Evolutionary conservation across 2,888 invertebrate genomes (phyloP).

Genomic region (Helleia helle): DNA sequence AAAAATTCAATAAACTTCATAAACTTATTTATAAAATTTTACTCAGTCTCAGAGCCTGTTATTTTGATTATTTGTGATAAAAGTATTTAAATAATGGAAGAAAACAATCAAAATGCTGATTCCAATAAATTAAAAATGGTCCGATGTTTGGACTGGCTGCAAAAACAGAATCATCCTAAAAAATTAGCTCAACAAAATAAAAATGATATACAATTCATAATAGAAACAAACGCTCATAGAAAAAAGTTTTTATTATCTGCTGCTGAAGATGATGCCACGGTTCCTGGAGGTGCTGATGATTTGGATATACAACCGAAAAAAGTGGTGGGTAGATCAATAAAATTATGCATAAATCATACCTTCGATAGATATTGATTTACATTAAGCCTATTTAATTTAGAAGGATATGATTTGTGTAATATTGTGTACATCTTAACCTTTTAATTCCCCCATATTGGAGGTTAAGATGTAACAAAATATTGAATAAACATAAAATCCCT

Average conservation of each 20-base stretch:
- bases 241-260: slow-evolving; percentile 46
- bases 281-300: slow-evolving; percentile 51
- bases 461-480: no score
- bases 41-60: no score
- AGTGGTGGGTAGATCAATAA: slow-evolving; percentile 49
- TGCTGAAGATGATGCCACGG: slow-evolving; percentile 52
- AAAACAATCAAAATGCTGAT: slow-evolving; percentile 2
- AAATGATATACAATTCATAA: slow-evolving; percentile 58
- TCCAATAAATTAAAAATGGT: slow-evolving; percentile 28
- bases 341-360: no score
- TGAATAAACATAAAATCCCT: no score
- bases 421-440: no score
- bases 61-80: no score
- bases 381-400: no score
- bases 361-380: no score
- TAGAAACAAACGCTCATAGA: slow-evolving; percentile 49
- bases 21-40: no score
- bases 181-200: slow-evolving; percentile 45
- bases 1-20: no score
- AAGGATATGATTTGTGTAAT: no score
- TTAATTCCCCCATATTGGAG: no score
- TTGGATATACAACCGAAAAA: slow-evolving; percentile 33
- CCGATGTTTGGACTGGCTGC: slow-evolving; percentile 56
- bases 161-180: slow-evolving; percentile 50
- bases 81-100: slow-evolving; percentile 3